Evolutionary conservation across 2,797 vertebrate species (phyloP), one percentile per base, ranked within the genome.

Genomic region (Philypnodon macrostomus): DNA sequence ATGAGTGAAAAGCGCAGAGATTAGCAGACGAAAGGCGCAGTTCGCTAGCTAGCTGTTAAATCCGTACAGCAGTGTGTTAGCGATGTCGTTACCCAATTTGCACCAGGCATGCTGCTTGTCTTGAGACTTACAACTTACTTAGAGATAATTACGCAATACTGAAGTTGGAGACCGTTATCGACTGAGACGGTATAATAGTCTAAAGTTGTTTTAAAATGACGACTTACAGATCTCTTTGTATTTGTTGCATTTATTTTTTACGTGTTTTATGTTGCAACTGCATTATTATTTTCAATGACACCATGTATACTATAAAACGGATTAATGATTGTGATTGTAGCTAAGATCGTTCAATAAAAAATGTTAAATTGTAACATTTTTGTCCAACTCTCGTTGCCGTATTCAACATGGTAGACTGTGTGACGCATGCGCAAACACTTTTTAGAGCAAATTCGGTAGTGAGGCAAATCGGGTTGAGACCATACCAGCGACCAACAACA

Each of bases 1-100:
- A 17, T 46, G 51, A 70, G 67, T 80, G 80, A 80, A 73, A 75
- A 63, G 75, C 44, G 59, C 62, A 67, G 73, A 59, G 75, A 75
- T 38, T 23, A 21, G 45, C 26, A 27, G 47, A 17, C 70, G 41
- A 65, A 49, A 73, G 62, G 51, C 70, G 70, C 60, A 45, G 63
- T 63, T 53, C 21, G 77, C 72, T 78, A 71, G 73, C 70, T 53
- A n/a, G n/a, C n/a, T n/a, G n/a, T n/a, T n/a, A 64, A 67, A 65
- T 58, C 63, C 11, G 58, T 1, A 12, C 41, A 19, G 47, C 37
- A 67, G 39, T 62, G 66, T 77, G 73, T 67, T 75, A 75, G 67
- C 66, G 55, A 44, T 16, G 41, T 44, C 15, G 41, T 16, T 44
- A 27, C 41, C 26, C 26, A 31, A 44, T 44, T 17, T 44, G 27